Evolutionary conservation across 2,888 invertebrate genomes (phyloP), one percentile per base, ranked within the genome.

Genomic region (Pseudococcus jackbeardsleyi): DNA sequence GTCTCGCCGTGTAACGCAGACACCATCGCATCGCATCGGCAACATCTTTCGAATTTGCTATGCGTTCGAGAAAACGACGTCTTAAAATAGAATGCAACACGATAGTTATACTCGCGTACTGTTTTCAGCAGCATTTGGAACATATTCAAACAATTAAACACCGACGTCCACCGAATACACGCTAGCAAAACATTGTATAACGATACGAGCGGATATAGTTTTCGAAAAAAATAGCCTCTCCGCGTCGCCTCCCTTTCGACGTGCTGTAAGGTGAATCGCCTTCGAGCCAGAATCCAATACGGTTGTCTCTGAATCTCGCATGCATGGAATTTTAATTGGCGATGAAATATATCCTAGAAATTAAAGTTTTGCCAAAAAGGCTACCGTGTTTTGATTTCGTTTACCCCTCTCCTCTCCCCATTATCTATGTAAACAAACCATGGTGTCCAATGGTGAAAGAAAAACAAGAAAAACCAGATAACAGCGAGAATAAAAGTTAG

Each of bases 41-140:
- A 33, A 79, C 87, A 87, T 87, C 87, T 87, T 79, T 87, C 77
- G 54, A 79, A 77, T 77, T 87, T 87, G 77, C 77, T 77, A 33
- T 33, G 19, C 54, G 87, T 87, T 26, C 79, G 87, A 64, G 26
- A 33, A 54, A 68, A 46, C 42, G 77, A 46, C 68, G 48, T 19
- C 87, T 87, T 87, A 87, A 87, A 87, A 87, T 87, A 87, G 87
- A 87, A 87, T 87, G 87, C 87, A 87, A 87, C 39, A 87, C 87
- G 87, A 87, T 87, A 48, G 77, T 87, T 54, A 50, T 79, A 54
- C 79, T 79, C 77, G 26, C 26, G 26, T 33, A 33, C 26, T 33
- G 26, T 33, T 33, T 33, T 33, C 26, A 33, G 26, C 26, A 39
- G 50, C 59, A 77, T 87, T 87, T 87, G 87, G 87, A 87, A 87